Evolutionary conservation across 2,113 vertebrate species (phyloP).

Genomic region (Lampris megalopsis): DNA sequence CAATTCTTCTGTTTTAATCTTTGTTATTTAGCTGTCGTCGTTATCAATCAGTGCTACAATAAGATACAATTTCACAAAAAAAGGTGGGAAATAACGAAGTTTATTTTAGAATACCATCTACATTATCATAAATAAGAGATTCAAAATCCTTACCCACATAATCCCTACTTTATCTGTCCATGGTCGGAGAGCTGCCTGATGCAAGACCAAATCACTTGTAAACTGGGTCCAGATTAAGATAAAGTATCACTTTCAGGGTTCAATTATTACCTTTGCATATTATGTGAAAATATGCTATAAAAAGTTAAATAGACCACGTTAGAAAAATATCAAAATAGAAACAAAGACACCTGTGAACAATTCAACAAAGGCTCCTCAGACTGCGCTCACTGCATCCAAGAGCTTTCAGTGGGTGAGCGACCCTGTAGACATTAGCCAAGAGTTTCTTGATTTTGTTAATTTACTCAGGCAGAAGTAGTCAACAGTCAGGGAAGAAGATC

Average conservation of each 20-base stretch:
- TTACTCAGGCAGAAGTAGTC: constrained; percentile 34
- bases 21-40: too few species aligned
- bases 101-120: constrained; percentile 78
- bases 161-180: constrained; percentile 62
- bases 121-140: constrained; percentile 79
- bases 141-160: constrained; percentile 78
- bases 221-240: constrained; percentile 56
- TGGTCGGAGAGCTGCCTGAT: constrained; percentile 68
- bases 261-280: constrained; percentile 63
- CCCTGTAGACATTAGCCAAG: constrained; percentile 6
- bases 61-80: constrained; percentile 13
- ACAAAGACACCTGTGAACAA: constrained; percentile 24
- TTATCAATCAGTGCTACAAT: constrained; percentile 5
- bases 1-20: too few species aligned
- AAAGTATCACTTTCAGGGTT: constrained; percentile 46
- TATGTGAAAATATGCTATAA: constrained; percentile 63
- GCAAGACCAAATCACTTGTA: constrained; percentile 46
- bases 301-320: constrained; percentile 63
- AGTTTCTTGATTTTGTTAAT: constrained; percentile 40
- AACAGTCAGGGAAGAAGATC: background rate
- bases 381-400: background rate
- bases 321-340: constrained; percentile 81
- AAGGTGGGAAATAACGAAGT: constrained; percentile 52
- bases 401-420: background rate
- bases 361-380: constrained; percentile 32